These are phyloP conservation scores for Plemyria rubiginata DNA, from an alignment of 2,888 invertebrate genomes.

Conservation along the genomic window DNA sequence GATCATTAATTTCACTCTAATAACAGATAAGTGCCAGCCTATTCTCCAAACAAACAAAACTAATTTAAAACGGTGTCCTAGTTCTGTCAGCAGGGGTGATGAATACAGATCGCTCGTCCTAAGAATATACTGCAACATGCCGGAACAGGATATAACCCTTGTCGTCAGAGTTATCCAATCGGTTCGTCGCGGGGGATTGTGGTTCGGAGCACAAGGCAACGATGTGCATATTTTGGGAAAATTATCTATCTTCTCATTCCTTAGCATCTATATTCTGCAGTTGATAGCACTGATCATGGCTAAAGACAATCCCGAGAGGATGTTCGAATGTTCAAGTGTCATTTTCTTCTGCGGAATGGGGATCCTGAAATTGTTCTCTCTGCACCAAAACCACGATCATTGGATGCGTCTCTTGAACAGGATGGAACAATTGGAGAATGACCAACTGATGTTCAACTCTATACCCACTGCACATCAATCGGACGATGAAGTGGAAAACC, in stretches of 20 bases:
- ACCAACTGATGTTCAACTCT: constrained; percentile 43
- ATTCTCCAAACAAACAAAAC: constrained; percentile 3
- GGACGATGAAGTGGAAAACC: constrained; percentile 40
- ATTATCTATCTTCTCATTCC: constrained; percentile 50
- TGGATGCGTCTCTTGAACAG: constrained; percentile 58
- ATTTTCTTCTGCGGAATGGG: constrained; percentile 68
- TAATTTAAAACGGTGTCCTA: constrained; percentile 1
- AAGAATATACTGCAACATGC: constrained; percentile 6
- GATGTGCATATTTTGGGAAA: constrained; percentile 48
- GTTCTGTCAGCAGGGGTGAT: constrained; percentile 1
- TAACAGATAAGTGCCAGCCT: constrained; percentile 6
- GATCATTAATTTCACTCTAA: constrained; percentile 11
- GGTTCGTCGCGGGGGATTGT: constrained; percentile 52
- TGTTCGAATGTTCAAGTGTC: constrained; percentile 67
- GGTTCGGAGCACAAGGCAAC: constrained; percentile 34
- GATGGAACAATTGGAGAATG: constrained; percentile 53
- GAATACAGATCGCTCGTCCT: background rate
- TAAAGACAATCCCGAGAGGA: constrained; percentile 51
- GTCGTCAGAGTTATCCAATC: constrained; percentile 25
- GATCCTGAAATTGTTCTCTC: constrained; percentile 58
- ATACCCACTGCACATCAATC: constrained; percentile 48
- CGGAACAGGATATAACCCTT: constrained; percentile 14
- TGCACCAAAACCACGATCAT: constrained; percentile 45
- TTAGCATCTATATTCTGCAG: constrained; percentile 53
- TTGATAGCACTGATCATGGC: constrained; percentile 51